These are phyloP conservation scores for Sebastes cheni DNA, from an alignment of 2,797 vertebrate species.

Conservation along the genomic window DNA sequence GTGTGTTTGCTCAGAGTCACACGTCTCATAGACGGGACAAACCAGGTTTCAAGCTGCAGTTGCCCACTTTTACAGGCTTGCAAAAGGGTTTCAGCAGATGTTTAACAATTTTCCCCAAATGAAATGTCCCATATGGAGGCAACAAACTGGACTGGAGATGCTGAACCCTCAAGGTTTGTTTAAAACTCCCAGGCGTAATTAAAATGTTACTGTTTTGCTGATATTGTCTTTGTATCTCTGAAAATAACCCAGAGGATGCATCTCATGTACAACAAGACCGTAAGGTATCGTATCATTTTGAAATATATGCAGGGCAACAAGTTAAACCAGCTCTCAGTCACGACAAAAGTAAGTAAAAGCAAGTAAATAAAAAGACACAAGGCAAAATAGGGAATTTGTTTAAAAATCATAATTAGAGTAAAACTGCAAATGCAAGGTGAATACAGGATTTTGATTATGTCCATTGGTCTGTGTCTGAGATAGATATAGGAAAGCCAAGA, in stretches of 20 bases:
- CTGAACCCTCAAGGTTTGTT: conserved; percentile 1
- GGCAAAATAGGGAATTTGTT: not conserved
- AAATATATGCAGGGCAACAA: not conserved
- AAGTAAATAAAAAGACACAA: not conserved
- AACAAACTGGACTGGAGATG: not conserved
- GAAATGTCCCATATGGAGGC: not conserved
- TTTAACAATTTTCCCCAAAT: conserved; percentile 1
- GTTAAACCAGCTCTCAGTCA: not conserved
- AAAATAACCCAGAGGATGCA: not conserved
- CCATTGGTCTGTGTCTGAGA: no score
- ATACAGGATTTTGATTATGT: no score
- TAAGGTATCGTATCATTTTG: not conserved
- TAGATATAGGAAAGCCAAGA: not conserved
- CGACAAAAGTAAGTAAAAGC: not conserved
- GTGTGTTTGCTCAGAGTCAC: conserved; percentile 9
- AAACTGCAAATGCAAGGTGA: no score
- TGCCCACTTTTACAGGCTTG: not conserved
- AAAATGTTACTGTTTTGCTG: conserved; percentile 9
- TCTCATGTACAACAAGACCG: not conserved
- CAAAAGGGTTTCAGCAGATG: conserved; percentile 9
- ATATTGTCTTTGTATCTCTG: not conserved
- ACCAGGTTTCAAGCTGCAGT: not conserved
- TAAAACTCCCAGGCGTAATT: conserved; percentile 17
- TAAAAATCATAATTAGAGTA: fast-evolving
- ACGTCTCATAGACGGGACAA: not conserved